Conservation (phyloP, 2,113 vertebrate genomes). For the Protomyctophum bolini region DNA sequence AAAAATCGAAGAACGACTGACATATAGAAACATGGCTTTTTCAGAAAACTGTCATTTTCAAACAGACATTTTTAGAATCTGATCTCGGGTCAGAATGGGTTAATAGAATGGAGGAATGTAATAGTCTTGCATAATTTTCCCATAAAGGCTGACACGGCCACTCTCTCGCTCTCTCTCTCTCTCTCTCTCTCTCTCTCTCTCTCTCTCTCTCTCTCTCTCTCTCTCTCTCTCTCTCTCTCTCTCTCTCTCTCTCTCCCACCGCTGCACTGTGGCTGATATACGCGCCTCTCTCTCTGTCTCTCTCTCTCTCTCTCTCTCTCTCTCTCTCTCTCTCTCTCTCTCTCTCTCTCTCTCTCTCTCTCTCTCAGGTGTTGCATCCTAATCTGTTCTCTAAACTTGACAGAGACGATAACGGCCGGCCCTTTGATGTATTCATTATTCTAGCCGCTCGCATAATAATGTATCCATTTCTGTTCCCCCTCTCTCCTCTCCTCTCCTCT, state of each 20-base stretch:
- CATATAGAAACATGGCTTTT: no score
- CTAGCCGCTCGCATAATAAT: conserved; percentile 32
- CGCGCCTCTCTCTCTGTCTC: conserved; percentile 27
- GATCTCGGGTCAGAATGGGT: no score
- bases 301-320: conserved; percentile 18
- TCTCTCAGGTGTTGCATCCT: conserved; percentile 67
- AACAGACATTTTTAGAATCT: no score
- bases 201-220: no score
- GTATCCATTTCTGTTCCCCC: conserved; percentile 6
- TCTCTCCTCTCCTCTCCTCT: conserved; percentile 4
- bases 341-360: conserved; percentile 17
- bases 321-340: conserved; percentile 33
- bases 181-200: conserved; percentile 24
- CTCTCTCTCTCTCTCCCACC: conserved; percentile 22
- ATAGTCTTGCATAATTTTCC: conserved; percentile 76
- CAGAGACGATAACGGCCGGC: conserved; percentile 53
- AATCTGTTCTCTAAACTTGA: conserved; percentile 69
- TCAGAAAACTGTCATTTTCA: no score
- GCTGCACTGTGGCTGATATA: conserved; percentile 2
- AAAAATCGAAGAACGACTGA: no score
- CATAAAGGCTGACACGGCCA: conserved; percentile 75
- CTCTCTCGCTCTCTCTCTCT: conserved; percentile 41
- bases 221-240: no score
- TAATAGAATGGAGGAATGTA: conserved; percentile 71
- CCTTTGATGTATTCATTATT: conserved; percentile 64